Percentiles rank a stretch among this genome's conserved stretches.
phyloP scores from a whole-genome alignment of 2,797 vertebrate species.

The Cynodonichthys magdalenae region DNA sequence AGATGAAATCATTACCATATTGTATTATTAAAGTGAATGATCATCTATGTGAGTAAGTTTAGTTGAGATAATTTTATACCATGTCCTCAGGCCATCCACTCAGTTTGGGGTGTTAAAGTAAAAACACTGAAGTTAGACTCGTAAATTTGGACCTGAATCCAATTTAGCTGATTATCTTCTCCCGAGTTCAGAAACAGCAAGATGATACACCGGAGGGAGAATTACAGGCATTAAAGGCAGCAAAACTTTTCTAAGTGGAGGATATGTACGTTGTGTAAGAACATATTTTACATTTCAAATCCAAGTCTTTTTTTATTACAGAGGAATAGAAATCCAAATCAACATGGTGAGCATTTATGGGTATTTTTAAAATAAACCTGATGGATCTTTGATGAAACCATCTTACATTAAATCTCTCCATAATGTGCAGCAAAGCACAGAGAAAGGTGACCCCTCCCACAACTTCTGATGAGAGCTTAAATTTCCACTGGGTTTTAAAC shows the following conservation, averaged over 20 bases:
- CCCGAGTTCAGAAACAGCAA: slow-evolving; percentile 32
- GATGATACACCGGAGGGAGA: slow-evolving; percentile 27
- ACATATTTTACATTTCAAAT: not conserved
- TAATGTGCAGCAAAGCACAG: slow-evolving; percentile 10
- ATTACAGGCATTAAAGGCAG: slow-evolving; percentile 13
- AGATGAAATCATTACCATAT: slow-evolving; percentile 8
- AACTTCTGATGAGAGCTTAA: slow-evolving; percentile 10
- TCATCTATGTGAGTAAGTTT: slow-evolving; percentile 15
- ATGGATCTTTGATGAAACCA: slow-evolving; percentile 51
- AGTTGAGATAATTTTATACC: slow-evolving; percentile 16
- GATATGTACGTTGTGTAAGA: slow-evolving; percentile 4
- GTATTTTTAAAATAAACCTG: slow-evolving; percentile 12
- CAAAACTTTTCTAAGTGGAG: slow-evolving; percentile 14
- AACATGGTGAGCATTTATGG: slow-evolving; percentile 2
- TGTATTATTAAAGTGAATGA: slow-evolving; percentile 26
- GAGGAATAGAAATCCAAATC: not conserved
- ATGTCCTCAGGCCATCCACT: slow-evolving; percentile 12
- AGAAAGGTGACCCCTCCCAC: not conserved
- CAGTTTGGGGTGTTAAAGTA: slow-evolving; percentile 31
- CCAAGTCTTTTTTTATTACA: not conserved
- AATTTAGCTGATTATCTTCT: slow-evolving; percentile 47
- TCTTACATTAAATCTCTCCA: slow-evolving; percentile 19
- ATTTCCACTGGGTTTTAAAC: slow-evolving; percentile 31
- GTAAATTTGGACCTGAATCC: slow-evolving; percentile 38
- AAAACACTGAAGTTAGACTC: slow-evolving; percentile 20